Evolutionary conservation across 2,797 vertebrate species (phyloP).

Genomic region (Coilia nasus): DNA sequence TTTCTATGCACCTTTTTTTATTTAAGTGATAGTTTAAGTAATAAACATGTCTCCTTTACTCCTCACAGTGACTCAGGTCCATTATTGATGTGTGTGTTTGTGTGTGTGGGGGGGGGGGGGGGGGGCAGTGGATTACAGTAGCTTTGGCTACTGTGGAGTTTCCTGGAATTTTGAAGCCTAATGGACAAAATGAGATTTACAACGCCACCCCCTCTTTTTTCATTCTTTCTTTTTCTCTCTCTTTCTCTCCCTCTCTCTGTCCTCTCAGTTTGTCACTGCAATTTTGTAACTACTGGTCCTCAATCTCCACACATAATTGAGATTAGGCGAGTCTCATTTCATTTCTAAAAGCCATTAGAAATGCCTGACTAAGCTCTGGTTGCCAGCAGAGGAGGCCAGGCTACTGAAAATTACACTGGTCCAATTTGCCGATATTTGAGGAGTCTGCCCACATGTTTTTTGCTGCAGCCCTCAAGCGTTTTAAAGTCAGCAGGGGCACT

Average conservation of each 20-base stretch:
- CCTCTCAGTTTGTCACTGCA: neutral
- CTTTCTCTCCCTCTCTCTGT: neutral
- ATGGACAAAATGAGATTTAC: neutral
- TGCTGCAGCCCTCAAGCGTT: neutral
- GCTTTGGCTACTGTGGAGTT: neutral
- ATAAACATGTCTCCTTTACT: conserved; percentile 99
- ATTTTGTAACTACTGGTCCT: neutral
- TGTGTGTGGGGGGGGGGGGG: neutral
- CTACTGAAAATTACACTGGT: neutral
- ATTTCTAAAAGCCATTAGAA: neutral
- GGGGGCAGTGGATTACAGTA: neutral
- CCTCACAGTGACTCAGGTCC: conserved; percentile 52
- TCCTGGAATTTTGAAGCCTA: neutral
- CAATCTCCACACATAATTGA: neutral
- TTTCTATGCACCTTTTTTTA: conserved; percentile 99
- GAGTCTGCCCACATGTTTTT: neutral
- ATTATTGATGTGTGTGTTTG: conserved; percentile 6
- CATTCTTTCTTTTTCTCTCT: conserved; percentile 34
- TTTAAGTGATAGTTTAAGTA: conserved; percentile 99
- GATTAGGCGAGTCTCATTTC: neutral
- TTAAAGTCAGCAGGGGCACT: neutral
- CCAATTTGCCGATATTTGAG: neutral
- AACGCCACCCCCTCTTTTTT: too few relatives aligned
- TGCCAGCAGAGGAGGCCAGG: neutral
- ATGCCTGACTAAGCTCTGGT: neutral